A percentile compares a stretch with the other conserved stretches of the same genome.
phyloP scores from a whole-genome alignment of 2,797 vertebrate genomes.

The Trematomus bernacchii region DNA sequence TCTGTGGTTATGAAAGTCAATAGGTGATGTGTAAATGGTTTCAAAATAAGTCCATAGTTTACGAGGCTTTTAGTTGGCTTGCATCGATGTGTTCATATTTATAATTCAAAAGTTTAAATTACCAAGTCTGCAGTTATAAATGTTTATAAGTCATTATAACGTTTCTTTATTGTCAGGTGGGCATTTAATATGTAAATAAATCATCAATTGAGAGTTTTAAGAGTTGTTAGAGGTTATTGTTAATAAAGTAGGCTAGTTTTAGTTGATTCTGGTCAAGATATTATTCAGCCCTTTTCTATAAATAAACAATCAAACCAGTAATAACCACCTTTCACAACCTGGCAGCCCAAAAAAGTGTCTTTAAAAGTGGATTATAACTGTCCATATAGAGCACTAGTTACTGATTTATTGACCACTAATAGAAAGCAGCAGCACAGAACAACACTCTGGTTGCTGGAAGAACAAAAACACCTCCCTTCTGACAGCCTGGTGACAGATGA shows the following conservation, averaged over 20 bases:
- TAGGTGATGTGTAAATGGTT: no score
- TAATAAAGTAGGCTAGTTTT: neutral
- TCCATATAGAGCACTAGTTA: neutral
- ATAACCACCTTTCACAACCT: neutral
- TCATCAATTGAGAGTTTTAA: neutral
- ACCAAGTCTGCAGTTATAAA: neutral
- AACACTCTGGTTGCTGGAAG: neutral
- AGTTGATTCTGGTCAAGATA: no score
- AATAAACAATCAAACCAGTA: neutral
- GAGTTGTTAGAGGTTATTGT: neutral
- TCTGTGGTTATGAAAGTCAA: no score
- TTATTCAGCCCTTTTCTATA: neutral
- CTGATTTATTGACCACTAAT: neutral
- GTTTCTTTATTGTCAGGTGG: no score
- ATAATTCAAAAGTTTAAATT: neutral
- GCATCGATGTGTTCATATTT: neutral
- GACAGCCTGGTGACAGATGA: constrained; percentile 32
- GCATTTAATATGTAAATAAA: neutral
- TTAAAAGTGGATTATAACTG: neutral
- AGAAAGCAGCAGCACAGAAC: neutral
- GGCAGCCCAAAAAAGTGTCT: neutral
- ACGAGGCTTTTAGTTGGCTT: no score
- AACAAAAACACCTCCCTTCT: neutral
- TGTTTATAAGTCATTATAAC: neutral
- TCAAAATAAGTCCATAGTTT: no score